Base-by-base conservation (phyloP, 2,888 invertebrate genomes). In the Prostheceraeus crozeri region DNA sequence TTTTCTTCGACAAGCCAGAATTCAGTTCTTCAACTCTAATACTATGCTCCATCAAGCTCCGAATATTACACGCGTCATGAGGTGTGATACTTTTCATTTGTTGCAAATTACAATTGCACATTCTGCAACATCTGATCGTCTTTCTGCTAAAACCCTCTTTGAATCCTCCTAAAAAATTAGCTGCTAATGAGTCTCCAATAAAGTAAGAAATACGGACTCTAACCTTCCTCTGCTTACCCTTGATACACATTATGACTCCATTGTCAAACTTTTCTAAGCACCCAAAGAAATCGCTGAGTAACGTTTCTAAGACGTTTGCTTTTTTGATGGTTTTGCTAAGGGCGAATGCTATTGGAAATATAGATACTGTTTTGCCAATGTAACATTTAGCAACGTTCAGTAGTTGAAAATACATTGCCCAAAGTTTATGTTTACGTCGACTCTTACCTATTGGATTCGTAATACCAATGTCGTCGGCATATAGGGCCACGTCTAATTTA, bases 401-500 rank as follows among this genome's bases (percentile, higher is more conserved):
- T 16, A 40, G 6, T 40, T 40, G 40, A 40, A 6, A 40, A 40
- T 40, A 40, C 40, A 40, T 40, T 40, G 19, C 4, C 40, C 40
- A 40, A 4, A 40, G 40, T 14, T 40, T 40, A 14, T 14, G n/a
- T 8, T 40, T 40, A 6, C 19, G 14, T 6, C 40, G 6, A 8
- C 14, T 19, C 19, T 40, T 40, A 6, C 40, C 40, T 6, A 40
- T 40, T 40, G 40, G 40, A n/a, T 40, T 40, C 40, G 40, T 40
- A 6, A 40, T 23, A 10, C n/a, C n/a, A n/a, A 40, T 40, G 6
- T 14, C 40, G 19, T 40, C 40, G 14, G 40, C 40, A 40, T 40
- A 40, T 4, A 40, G 6, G 8, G 19, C 14, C 6, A 40, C n/a
- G 19, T 40, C 14, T 19, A 40, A n/a, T n/a, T n/a, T n/a, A n/a